These are phyloP conservation scores for Cotesia chilonis DNA, from an alignment of 1,140 invertebrate species.

Conservation along the genomic window DNA sequence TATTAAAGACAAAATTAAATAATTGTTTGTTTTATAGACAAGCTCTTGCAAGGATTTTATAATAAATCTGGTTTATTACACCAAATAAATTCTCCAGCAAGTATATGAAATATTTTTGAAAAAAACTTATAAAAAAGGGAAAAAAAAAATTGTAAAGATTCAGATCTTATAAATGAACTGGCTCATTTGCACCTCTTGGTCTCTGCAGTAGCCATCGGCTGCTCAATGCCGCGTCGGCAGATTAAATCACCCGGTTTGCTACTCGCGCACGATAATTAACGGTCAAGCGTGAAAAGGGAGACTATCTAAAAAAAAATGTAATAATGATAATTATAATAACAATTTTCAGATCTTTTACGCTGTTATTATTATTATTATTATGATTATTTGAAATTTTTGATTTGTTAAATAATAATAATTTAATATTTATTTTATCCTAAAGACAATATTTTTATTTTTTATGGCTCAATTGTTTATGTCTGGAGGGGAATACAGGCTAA, in stretches of 20 bases:
- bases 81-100: neutral
- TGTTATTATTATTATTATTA: no score
- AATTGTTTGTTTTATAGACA: no score
- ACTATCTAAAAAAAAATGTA: neutral
- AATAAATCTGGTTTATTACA: no score
- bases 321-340: slow-evolving; percentile 4
- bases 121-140: neutral
- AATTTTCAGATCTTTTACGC: neutral
- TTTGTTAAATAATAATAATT: no score
- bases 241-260: slow-evolving; percentile 43
- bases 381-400: no score
- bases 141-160: neutral
- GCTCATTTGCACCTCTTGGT: slow-evolving; percentile 36
- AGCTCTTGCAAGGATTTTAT: no score
- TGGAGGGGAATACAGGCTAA: no score
- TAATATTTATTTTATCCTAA: no score
- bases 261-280: slow-evolving; percentile 34
- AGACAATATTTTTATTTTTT: no score
- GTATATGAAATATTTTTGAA: no score
- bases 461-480: no score
- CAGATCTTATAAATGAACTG: slow-evolving; percentile 21
- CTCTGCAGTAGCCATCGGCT: slow-evolving; percentile 33
- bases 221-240: slow-evolving; percentile 41
- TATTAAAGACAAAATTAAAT: no score
- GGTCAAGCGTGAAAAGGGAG: slow-evolving; percentile 25